A percentile compares a stretch with the other conserved stretches of the same genome.
Evolutionary conservation across 2,888 invertebrate genomes (phyloP).

Genomic region (Ceriagrion tenellum): DNA sequence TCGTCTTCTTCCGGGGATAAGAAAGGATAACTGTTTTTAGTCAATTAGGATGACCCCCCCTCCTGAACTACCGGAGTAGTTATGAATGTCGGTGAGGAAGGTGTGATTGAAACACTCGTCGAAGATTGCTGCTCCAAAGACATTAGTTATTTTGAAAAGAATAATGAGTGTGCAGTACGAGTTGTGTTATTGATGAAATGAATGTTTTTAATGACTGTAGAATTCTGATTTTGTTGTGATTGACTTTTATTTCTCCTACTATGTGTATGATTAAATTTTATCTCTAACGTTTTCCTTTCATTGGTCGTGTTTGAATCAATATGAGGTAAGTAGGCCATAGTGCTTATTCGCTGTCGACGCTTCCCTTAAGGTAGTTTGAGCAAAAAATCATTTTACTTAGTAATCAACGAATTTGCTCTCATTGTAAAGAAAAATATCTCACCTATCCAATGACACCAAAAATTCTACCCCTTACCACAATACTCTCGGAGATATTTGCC

Average conservation of each 20-base stretch:
- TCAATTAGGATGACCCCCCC: conserved; percentile 43
- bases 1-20: background rate
- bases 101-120: conserved; percentile 31
- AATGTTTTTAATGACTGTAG: conserved; percentile 50
- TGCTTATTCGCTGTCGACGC: too few relatives aligned
- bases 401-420: too few relatives aligned
- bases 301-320: background rate
- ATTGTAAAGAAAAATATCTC: too few relatives aligned
- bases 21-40: conserved; percentile 27
- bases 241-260: conserved; percentile 26
- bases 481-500: too few relatives aligned
- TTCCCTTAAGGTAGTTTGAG: too few relatives aligned
- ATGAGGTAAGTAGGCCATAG: too few relatives aligned
- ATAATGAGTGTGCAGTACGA: background rate
- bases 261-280: conserved; percentile 63
- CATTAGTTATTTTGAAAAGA: background rate
- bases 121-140: conserved; percentile 34
- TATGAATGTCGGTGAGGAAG: background rate
- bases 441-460: too few relatives aligned
- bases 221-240: conserved; percentile 50
- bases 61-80: background rate
- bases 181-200: conserved; percentile 34
- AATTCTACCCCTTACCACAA: too few relatives aligned
- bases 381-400: too few relatives aligned
- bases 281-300: background rate